These are phyloP conservation scores for Perca flavescens DNA, from an alignment of 2,113 vertebrate species.

Conservation along the genomic window DNA sequence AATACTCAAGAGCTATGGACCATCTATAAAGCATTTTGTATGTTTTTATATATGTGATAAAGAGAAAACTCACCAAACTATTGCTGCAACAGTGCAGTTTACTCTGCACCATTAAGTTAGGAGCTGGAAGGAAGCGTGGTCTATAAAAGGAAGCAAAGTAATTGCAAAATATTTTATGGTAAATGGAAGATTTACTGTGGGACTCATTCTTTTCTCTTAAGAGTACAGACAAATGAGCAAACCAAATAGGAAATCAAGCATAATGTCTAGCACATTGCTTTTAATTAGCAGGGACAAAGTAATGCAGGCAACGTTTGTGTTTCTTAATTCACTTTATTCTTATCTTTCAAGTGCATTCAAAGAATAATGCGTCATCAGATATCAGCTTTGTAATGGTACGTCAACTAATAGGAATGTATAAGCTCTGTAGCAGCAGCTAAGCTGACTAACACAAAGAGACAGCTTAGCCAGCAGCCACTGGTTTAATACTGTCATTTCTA, in stretches of 20 bases:
- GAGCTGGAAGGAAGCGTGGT: neutral
- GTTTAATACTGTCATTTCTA: too few species aligned
- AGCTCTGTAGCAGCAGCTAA: neutral
- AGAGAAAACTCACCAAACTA: neutral
- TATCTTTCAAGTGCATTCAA: neutral
- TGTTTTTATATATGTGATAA: neutral
- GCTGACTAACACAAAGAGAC: too few species aligned
- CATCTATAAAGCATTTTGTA: neutral
- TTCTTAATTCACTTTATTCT: neutral
- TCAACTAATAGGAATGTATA: neutral
- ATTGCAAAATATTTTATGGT: neutral
- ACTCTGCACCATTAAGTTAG: neutral
- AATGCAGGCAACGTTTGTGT: neutral
- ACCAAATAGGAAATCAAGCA: neutral
- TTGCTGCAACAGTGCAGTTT: neutral
- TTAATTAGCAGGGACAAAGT: neutral
- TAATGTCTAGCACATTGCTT: neutral
- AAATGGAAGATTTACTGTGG: slow-evolving; percentile 8
- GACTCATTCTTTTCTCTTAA: neutral
- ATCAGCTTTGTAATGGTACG: neutral
- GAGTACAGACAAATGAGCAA: neutral
- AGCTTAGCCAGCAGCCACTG: neutral
- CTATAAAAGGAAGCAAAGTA: neutral
- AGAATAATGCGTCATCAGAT: neutral
- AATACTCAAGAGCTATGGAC: neutral